Percentiles rank a stretch among this genome's conserved stretches.
Conservation (phyloP, 2,888 invertebrate species). For the Sesia apiformis region DNA sequence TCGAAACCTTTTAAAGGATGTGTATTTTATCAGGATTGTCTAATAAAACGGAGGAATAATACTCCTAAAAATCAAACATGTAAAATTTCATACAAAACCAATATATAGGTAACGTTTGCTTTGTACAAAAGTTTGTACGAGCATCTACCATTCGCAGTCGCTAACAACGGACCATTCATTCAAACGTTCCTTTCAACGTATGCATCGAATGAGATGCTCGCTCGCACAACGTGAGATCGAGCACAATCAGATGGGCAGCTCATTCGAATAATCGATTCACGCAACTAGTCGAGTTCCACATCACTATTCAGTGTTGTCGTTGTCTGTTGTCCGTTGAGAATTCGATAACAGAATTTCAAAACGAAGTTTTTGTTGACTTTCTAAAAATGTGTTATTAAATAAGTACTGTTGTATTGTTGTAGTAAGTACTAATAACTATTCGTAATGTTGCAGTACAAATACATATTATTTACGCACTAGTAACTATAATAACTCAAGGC, state of each 20-base stretch:
- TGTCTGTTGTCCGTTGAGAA: conserved; percentile 33
- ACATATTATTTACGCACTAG: no score
- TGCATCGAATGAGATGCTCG: conserved; percentile 23
- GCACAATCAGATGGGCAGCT: conserved; percentile 46
- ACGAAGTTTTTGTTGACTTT: conserved; percentile 17
- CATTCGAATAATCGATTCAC: conserved; percentile 53
- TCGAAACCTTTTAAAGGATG: no score
- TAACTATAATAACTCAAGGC: no score
- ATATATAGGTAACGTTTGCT: neutral
- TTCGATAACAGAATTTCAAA: conserved; percentile 49
- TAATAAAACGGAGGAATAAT: no score
- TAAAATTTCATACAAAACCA: no score
- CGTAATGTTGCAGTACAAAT: no score
- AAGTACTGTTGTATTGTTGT: no score
- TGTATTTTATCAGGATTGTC: no score
- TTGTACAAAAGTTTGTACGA: neutral
- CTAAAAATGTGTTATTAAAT: no score
- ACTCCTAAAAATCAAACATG: no score
- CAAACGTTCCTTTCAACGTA: conserved; percentile 12
- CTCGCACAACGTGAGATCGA: conserved; percentile 24
- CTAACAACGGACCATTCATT: neutral
- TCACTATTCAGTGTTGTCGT: conserved; percentile 44
- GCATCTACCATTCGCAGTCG: neutral
- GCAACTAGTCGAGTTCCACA: conserved; percentile 25
- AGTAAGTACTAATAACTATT: no score